phyloP scores from a whole-genome alignment of 1,140 invertebrate genomes.

The Eupeodes corollae region DNA sequence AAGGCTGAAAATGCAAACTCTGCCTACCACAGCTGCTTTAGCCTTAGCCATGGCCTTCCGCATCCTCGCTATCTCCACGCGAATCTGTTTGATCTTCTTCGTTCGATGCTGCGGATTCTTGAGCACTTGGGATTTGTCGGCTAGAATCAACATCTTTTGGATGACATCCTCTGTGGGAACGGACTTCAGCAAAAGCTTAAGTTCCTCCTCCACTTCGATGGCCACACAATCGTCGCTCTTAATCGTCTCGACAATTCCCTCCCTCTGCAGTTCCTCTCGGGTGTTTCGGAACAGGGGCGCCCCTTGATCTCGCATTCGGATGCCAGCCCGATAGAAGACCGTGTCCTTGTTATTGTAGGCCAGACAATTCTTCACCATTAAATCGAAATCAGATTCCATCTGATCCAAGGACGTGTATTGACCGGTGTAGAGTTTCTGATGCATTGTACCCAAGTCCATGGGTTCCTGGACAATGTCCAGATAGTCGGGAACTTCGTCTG shows the following conservation, averaged over 20 bases:
- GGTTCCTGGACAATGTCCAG: constrained; percentile 82
- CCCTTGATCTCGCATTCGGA: constrained; percentile 79
- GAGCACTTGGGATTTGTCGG: constrained; percentile 41
- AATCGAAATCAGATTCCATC: constrained; percentile 79
- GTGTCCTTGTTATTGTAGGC: constrained; percentile 93
- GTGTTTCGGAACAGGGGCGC: constrained; percentile 63
- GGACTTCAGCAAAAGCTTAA: constrained; percentile 35
- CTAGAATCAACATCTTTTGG: constrained; percentile 42
- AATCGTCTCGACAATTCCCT: constrained; percentile 40
- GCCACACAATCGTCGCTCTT: constrained; percentile 38
- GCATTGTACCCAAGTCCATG: constrained; percentile 94
- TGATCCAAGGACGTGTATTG: constrained; percentile 66
- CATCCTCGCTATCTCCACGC: constrained; percentile 40
- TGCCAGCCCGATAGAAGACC: constrained; percentile 68
- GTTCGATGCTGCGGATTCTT: constrained; percentile 42
- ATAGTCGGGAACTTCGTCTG: constrained; percentile 86
- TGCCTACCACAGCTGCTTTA: constrained; percentile 23
- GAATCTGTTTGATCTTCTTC: constrained; percentile 43
- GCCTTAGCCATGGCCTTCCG: constrained; percentile 30
- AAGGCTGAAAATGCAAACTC: too few relatives aligned
- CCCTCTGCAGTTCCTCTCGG: constrained; percentile 57
- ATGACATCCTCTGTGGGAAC: constrained; percentile 38
- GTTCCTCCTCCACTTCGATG: constrained; percentile 41
- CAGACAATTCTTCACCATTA: constrained; percentile 91
- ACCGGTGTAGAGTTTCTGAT: constrained; percentile 61